Evolutionary conservation across 2,888 invertebrate genomes (phyloP).

Genomic region (Notocelia uddmanniana): DNA sequence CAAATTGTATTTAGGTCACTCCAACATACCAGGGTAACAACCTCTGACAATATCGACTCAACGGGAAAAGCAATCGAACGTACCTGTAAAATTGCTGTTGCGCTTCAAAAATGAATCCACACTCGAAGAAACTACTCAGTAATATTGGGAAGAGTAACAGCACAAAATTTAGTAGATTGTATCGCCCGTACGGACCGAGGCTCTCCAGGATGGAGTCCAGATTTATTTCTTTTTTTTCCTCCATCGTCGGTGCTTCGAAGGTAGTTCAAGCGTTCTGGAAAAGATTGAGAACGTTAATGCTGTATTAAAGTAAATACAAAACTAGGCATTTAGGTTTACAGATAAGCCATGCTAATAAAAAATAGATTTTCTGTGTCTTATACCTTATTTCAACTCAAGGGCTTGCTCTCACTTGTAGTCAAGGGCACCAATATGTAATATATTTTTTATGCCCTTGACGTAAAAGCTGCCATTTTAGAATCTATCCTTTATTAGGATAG

Average conservation of each 20-base stretch:
- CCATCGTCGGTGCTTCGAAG: slow-evolving; percentile 48
- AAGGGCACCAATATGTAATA: too few species aligned
- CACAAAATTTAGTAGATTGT: slow-evolving; percentile 78
- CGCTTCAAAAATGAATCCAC: slow-evolving; percentile 81
- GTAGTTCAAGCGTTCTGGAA: slow-evolving; percentile 12
- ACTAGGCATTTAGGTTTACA: too few species aligned
- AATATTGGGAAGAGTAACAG: slow-evolving; percentile 74
- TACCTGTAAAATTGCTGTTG: slow-evolving; percentile 74
- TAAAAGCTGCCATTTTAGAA: too few species aligned
- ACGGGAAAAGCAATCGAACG: slow-evolving; percentile 47
- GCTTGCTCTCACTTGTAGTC: too few species aligned
- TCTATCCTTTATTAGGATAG: too few species aligned
- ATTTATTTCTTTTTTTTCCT: slow-evolving; percentile 78
- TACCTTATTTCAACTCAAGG: too few species aligned
- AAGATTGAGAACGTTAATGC: not conserved
- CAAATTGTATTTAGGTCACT: not conserved
- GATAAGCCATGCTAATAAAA: not conserved
- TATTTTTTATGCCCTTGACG: too few species aligned
- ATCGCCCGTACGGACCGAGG: slow-evolving; percentile 78
- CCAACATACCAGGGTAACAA: not conserved
- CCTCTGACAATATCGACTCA: not conserved
- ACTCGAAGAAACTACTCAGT: slow-evolving; percentile 78
- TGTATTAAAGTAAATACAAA: not conserved
- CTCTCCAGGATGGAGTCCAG: slow-evolving; percentile 78
- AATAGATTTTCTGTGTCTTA: too few species aligned